Base-by-base conservation (phyloP, 2,888 invertebrate species). In the Oxytorus armatus region DNA sequence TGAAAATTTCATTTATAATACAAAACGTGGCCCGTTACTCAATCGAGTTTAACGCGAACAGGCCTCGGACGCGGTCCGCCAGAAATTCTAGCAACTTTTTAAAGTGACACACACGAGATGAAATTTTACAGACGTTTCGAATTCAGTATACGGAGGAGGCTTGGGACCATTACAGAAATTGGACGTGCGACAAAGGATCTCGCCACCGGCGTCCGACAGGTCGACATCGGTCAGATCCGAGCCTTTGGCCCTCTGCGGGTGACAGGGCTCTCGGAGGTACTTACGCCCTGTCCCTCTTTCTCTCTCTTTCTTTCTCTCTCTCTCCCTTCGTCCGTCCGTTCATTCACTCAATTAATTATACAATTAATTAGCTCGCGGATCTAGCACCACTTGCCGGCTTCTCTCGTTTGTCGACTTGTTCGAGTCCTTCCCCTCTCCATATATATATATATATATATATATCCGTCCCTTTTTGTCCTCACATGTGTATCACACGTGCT, bases 291-390 rank as follows among this genome's bases (percentile, higher is more conserved):
- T 75, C 81, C 82, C 82, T 82, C 25, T 61, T 25, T 14, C 36
- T 39, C 33, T 59, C 59, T 14, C 29, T 65, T 23, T 23, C 39
- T 23, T 25, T 14, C 39, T 23, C 63, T 44, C 47, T 44, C 57
- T 57, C 57, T 36, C 29, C 8, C 0, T 61, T 16, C 23, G n/a
- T 21, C 21, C n/a, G 25, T 39, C 65, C 83, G 80, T 84, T 85
- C 81, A 61, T 77, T 82, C 85, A 85, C 83, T 84, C 86, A 85
- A 86, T 86, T 85, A 86, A 86, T 86, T 85, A 85, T 81, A 86
- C 85, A 86, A 86, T 86, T 86, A 86, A 86, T 86, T 86, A 85
- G 84, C 82, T 68, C 70, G n/a, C 68, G 63, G 73, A 68, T 69
- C 82, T 49, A 70, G 77, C 79, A 65, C 82, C 79, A 81, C 78